Percentiles rank a stretch among this genome's conserved stretches.
Evolutionary conservation across 2,113 vertebrate genomes (phyloP).

Genomic region (Mustela lutreola): DNA sequence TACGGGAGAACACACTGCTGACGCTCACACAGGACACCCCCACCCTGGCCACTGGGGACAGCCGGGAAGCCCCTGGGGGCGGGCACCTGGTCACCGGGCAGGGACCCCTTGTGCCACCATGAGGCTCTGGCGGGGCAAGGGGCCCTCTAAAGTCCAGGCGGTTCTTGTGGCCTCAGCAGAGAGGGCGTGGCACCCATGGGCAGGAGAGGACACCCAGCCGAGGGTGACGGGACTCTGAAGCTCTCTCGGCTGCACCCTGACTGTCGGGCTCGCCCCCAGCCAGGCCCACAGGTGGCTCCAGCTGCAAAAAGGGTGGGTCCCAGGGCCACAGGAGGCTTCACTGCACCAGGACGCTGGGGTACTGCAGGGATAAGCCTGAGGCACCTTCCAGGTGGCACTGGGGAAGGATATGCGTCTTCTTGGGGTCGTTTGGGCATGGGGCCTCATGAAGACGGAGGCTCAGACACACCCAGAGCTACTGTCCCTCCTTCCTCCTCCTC

Average conservation of each 20-base stretch:
- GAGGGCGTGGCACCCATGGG: neutral
- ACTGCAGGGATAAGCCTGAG: neutral
- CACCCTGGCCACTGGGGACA: neutral
- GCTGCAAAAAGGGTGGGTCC: neutral
- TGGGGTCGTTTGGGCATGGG: fast-evolving
- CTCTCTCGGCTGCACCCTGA: neutral
- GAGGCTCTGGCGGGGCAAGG: neutral
- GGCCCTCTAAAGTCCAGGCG: neutral
- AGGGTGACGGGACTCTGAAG: neutral
- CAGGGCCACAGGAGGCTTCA: neutral
- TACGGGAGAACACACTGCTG: fast-evolving
- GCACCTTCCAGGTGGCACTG: neutral
- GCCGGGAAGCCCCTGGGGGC: neutral
- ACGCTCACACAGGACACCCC: too few relatives aligned
- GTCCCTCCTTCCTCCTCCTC: neutral
- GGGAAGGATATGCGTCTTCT: neutral
- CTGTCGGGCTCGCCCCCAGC: too few relatives aligned
- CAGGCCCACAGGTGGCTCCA: neutral
- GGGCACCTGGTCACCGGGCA: neutral
- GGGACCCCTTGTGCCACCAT: neutral
- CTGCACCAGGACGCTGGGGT: neutral
- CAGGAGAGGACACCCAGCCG: neutral
- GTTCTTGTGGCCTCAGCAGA: neutral
- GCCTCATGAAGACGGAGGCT: neutral
- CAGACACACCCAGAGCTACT: fast-evolving